Evolutionary conservation across 2,113 vertebrate genomes (phyloP).

Genomic region (Anoura caudifer): DNA sequence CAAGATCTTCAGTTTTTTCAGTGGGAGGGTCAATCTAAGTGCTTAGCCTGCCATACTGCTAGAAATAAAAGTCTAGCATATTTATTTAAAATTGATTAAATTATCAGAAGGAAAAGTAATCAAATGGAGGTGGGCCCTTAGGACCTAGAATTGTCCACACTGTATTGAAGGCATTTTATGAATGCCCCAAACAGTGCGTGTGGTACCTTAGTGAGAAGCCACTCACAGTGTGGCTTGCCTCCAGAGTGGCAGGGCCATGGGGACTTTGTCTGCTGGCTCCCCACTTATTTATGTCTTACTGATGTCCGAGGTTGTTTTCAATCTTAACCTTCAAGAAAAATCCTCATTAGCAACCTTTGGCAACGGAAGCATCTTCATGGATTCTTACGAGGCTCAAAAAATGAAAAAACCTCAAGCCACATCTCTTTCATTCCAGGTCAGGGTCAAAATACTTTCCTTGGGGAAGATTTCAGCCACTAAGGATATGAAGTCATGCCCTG

Average conservation of each 20-base stretch:
- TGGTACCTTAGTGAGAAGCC: not conserved
- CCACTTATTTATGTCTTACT: no score
- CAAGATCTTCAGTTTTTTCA: not conserved
- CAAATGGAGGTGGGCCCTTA: not conserved
- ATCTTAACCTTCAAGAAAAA: no score
- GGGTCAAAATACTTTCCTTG: no score
- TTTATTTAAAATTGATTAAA: not conserved
- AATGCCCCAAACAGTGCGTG: not conserved
- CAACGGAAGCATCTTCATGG: no score
- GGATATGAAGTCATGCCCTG: not conserved
- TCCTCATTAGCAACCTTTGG: no score
- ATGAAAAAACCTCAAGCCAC: no score
- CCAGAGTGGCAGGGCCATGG: not conserved
- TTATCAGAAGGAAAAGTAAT: not conserved
- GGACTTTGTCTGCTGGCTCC: not conserved
- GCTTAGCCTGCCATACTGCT: not conserved
- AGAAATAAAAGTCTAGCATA: not conserved
- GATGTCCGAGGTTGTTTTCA: no score
- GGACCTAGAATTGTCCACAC: not conserved
- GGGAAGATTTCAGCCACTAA: no score
- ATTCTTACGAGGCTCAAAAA: no score
- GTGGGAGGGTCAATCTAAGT: not conserved
- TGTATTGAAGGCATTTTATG: not conserved
- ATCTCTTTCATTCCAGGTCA: no score
- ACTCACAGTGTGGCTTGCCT: not conserved